Base-by-base conservation (phyloP, 2,113 vertebrate species). In the Caranx ignobilis region DNA sequence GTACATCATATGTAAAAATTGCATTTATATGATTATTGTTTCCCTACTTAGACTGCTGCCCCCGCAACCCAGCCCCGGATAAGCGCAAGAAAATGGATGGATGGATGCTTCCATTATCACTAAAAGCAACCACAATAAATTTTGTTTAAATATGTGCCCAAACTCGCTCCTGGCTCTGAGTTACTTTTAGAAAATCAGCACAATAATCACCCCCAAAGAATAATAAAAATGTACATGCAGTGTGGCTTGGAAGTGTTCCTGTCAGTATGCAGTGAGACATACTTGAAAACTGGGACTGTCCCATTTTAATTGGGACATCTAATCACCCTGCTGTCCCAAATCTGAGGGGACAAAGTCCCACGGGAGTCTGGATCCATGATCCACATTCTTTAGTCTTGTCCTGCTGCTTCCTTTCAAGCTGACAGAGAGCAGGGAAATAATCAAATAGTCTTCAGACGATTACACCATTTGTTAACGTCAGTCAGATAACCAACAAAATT, bases 301-400 rank as follows among this genome's bases (percentile, higher is more conserved):
- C 5, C 10, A 5, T 19, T 54, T 50, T 74, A 68, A 81, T 35
- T 81, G 62, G 62, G 35, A 43, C 55, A 73, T 61, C 35, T 60
- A 54, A 67, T 61, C 77, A 34, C 62, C 21, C 15, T 31, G 34
- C 31, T 37, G 41, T 65, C 41, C 57, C 16, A 68, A 54, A 74
- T 81, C 26, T 55, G 56, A 34, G 11, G 11, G 31, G 52, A 19
- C 12, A 4, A 31, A 52, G 13, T 61, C 71, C 55, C 56, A 19
- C 31, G 63, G 71, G 71, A 73, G 64, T 74, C 70, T 43, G 37
- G 41, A 64, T 64, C 16, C 45, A 45, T 45, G 62, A 43, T 65
- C 21, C 10, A 65, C 57, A 64, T 75, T 70, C 50, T 26, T 57
- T 11, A n/a, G 60, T 57, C 68, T 31, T 18, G 34, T 21, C 5